Evolutionary conservation across 2,113 vertebrate species (phyloP).

Genomic region (Alligator sinensis): DNA sequence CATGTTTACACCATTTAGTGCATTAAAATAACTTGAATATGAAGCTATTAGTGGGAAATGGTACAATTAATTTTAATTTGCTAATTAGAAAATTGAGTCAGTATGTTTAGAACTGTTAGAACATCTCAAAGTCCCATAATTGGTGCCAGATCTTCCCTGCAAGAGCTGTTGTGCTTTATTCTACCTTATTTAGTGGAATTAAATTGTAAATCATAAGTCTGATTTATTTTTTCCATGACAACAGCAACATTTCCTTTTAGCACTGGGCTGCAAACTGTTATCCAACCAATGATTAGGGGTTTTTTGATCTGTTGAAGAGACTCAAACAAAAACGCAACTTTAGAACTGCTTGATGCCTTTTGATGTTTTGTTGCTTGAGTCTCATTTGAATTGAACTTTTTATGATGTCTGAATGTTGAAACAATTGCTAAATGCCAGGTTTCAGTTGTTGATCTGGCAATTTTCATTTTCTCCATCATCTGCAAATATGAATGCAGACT

Average conservation of each 20-base stretch:
- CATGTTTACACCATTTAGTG: background rate
- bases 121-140: background rate
- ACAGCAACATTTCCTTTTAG: background rate
- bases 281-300: background rate
- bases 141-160: accelerated
- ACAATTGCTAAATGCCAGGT: background rate
- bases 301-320: background rate
- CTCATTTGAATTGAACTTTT: background rate
- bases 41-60: background rate
- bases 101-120: background rate
- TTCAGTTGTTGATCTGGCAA: background rate
- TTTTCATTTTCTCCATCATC: background rate
- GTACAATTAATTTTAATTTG: background rate
- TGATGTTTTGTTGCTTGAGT: background rate
- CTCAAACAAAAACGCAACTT: accelerated
- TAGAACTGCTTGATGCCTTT: background rate
- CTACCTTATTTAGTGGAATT: background rate
- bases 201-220: background rate
- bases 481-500: background rate
- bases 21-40: background rate
- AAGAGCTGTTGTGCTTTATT: background rate
- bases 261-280: background rate
- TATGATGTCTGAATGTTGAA: background rate
- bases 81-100: background rate
- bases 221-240: background rate